A percentile compares a stretch with the other conserved stretches of the same genome.
Evolutionary conservation across 23 tunicate species (phyloP).

Genomic region (Halocynthia aurantium): DNA sequence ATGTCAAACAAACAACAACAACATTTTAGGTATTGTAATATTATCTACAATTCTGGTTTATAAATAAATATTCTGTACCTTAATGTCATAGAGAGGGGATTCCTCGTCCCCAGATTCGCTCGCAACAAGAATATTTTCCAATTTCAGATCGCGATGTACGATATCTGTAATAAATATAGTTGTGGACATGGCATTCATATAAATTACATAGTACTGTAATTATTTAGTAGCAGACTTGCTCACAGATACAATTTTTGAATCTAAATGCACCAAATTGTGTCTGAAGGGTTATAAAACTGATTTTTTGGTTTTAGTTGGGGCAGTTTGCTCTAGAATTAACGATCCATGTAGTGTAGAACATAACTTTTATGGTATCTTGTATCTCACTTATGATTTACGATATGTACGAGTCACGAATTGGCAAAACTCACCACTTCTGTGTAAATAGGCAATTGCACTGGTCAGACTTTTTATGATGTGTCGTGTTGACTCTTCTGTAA

Average conservation of each 20-base stretch:
- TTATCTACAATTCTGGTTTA: not conserved
- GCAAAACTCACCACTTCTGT: slow-evolving; percentile 52
- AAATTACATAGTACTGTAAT: too few relatives aligned
- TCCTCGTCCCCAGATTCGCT: slow-evolving; percentile 30
- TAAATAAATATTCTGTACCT: slow-evolving; percentile 32
- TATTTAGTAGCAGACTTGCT: too few relatives aligned
- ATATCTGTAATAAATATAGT: slow-evolving; percentile 46
- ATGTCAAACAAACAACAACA: not conserved
- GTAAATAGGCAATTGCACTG: slow-evolving; percentile 76
- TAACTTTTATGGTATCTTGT: too few relatives aligned
- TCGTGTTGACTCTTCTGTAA: slow-evolving; percentile 62
- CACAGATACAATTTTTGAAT: too few relatives aligned
- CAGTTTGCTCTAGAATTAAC: too few relatives aligned
- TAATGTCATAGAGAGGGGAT: slow-evolving; percentile 62
- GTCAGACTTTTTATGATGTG: slow-evolving; percentile 45
- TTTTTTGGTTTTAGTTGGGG: too few relatives aligned
- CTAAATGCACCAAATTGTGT: too few relatives aligned
- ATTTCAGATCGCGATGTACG: slow-evolving; percentile 92
- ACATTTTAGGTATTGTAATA: not conserved
- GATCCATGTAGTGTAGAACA: too few relatives aligned
- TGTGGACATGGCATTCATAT: too few relatives aligned
- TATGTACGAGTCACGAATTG: not conserved
- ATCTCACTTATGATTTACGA: not conserved
- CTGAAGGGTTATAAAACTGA: too few relatives aligned
- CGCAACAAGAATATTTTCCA: slow-evolving; percentile 81